Evolutionary conservation across 2,113 vertebrate species (phyloP).

Genomic region (Promerops cafer): DNA sequence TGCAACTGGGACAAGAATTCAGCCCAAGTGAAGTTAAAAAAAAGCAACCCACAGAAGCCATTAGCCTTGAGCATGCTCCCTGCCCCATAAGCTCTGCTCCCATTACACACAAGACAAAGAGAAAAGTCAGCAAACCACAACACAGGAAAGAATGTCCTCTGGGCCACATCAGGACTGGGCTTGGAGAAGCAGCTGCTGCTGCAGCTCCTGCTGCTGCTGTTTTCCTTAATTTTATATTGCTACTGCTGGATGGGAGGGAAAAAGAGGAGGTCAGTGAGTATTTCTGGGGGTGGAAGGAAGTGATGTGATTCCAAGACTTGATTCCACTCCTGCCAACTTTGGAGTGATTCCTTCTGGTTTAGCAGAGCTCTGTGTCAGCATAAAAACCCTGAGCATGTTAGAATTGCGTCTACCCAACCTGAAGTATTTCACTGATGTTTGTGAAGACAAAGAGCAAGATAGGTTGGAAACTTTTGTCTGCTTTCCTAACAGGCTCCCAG

Average conservation of each 20-base stretch:
- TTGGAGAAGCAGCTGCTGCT: background rate
- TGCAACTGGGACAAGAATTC: background rate
- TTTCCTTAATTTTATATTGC: constrained; percentile 7
- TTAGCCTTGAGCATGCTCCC: background rate
- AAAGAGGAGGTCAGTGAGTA: background rate
- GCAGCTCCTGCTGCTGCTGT: background rate
- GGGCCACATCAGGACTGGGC: background rate
- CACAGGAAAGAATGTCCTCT: constrained; percentile 38
- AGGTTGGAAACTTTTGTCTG: background rate
- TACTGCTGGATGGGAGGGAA: background rate
- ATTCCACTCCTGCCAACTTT: background rate
- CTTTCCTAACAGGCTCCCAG: background rate
- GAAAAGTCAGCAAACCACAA: constrained; percentile 58
- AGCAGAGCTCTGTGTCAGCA: background rate
- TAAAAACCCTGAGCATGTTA: background rate
- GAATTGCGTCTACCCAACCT: background rate
- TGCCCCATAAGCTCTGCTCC: background rate
- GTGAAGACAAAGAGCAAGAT: background rate
- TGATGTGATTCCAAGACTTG: background rate
- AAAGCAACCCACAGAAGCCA: background rate
- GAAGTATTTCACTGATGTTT: background rate
- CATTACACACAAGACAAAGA: background rate
- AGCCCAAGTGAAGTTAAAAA: background rate
- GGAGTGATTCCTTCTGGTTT: background rate
- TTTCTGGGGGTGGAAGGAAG: constrained; percentile 50